Evolutionary conservation across 1,140 invertebrate species (phyloP).

Genomic region (Zaprionus kolodkinae): DNA sequence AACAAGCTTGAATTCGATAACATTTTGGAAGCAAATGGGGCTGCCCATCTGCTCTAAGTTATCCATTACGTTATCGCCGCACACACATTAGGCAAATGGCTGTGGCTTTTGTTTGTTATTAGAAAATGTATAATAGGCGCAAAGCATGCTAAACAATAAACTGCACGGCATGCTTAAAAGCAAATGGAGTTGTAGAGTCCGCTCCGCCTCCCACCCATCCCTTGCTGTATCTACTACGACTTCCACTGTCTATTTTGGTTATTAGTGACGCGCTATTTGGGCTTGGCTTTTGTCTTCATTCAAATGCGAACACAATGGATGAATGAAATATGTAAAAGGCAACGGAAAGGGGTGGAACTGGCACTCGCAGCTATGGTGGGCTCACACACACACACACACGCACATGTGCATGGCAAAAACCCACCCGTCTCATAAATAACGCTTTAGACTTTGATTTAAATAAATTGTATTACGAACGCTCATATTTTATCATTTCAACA

Average conservation of each 20-base stretch:
- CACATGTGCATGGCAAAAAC: slow-evolving; percentile 12
- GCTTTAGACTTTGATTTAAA: slow-evolving; percentile 83
- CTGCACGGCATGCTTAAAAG: slow-evolving; percentile 70
- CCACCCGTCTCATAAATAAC: slow-evolving; percentile 69
- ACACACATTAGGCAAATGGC: slow-evolving; percentile 68
- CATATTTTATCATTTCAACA: slow-evolving; percentile 80
- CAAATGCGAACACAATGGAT: slow-evolving; percentile 77
- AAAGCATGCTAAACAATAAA: slow-evolving; percentile 76
- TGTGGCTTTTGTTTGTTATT: slow-evolving; percentile 59
- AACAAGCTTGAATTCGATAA: slow-evolving; percentile 33
- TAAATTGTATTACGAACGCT: slow-evolving; percentile 79
- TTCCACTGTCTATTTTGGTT: slow-evolving; percentile 52
- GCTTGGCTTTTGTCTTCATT: slow-evolving; percentile 79
- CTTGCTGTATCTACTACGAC: slow-evolving; percentile 38
- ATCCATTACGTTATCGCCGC: slow-evolving; percentile 57
- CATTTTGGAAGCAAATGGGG: slow-evolving; percentile 8
- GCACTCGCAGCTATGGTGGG: neutral
- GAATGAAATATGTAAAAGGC: slow-evolving; percentile 49
- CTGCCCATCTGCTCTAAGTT: neutral
- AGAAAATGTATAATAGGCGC: slow-evolving; percentile 67
- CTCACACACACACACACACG: slow-evolving; percentile 9
- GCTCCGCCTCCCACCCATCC: slow-evolving; percentile 15
- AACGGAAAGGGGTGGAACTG: neutral
- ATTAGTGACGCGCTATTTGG: slow-evolving; percentile 76
- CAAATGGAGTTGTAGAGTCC: slow-evolving; percentile 73